Evolutionary conservation across 2,888 invertebrate species (phyloP), one percentile per base, ranked within the genome.

Genomic region (Frankliniella intonsa): DNA sequence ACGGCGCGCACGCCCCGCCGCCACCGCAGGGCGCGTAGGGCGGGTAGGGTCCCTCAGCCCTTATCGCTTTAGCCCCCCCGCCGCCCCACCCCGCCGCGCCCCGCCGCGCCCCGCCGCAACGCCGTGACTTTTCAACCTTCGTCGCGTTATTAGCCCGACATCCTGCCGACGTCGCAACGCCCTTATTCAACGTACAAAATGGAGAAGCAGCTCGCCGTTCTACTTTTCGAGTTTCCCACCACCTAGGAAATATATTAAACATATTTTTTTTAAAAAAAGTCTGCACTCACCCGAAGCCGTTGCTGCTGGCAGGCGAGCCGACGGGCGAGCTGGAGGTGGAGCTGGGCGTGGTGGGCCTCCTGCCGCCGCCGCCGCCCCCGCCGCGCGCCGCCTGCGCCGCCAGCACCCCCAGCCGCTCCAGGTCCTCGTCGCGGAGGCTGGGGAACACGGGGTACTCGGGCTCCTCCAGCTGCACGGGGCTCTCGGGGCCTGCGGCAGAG

Each of bases 341-440:
- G 7, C 22, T 76, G 10, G 69, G 69, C 5, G 69, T 76, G 69
- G 25, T 25, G 25, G 69, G 69, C 69, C 69, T 22, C 22, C 69
- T 22, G 69, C 25, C 25, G 25, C 25, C 69, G 69, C 3, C 69
- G 9, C 12, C 22, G 69, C 22, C 25, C 7, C 25, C 22, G 9
- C 22, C 9, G 69, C 69, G 69, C 22, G 25, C 69, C 25, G 69
- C 69, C 69, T 76, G 69, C 69, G 69, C 69, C 22, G 69, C 69
- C 25, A 76, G 69, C 69, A 76, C 69, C 22, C 69, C 69, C 69
- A 76, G 69, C 25, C 69, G 25, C 69, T 76, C 69, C 25, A 76
- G 69, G 69, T 76, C 69, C 69, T 76, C 69, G 69, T 76, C 69
- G 69, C 69, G 69, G 25, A 76, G 69, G 69, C 69, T 76, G 69